These are phyloP conservation scores for Mesaphorura yosii DNA, from an alignment of 1,140 invertebrate species.

Conservation along the genomic window DNA sequence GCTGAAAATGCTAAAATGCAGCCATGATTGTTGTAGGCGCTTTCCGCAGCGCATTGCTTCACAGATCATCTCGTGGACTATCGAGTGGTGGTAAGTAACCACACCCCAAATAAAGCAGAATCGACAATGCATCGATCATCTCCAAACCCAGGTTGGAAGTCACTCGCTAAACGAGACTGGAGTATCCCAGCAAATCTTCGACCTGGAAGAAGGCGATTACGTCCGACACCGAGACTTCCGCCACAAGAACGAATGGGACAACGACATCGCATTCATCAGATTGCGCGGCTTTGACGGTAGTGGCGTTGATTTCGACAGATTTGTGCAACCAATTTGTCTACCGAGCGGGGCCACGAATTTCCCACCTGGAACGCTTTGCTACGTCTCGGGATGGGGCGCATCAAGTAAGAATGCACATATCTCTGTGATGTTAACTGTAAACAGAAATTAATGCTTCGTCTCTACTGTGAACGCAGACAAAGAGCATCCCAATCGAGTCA, in stretches of 20 bases:
- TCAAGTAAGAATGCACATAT: neutral
- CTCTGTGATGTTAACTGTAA: neutral
- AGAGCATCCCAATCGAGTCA: neutral
- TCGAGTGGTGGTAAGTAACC: neutral
- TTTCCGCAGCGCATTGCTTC: neutral
- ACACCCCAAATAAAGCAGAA: too few relatives aligned
- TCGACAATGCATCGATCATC: too few relatives aligned
- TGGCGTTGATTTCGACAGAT: conserved; percentile 3
- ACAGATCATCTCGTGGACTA: neutral
- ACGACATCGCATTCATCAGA: conserved; percentile 5
- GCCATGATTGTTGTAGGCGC: neutral
- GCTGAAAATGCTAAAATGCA: too few relatives aligned
- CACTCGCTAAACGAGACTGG: conserved; percentile 6
- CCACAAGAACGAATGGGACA: conserved; percentile 2
- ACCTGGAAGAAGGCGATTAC: neutral
- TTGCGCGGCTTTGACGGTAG: neutral
- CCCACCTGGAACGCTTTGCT: neutral
- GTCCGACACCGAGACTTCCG: neutral
- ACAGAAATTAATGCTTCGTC: neutral
- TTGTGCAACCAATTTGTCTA: conserved; percentile 7
- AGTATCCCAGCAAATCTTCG: conserved; percentile 7
- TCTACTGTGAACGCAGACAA: conserved; percentile 2
- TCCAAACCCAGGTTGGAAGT: conserved; percentile 5
- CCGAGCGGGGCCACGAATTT: neutral
- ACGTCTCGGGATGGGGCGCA: conserved; percentile 6